Percentiles rank a stretch among this genome's conserved stretches.
Conservation (phyloP, 2,113 vertebrate genomes). For the Xiphophorus couchianus region DNA sequence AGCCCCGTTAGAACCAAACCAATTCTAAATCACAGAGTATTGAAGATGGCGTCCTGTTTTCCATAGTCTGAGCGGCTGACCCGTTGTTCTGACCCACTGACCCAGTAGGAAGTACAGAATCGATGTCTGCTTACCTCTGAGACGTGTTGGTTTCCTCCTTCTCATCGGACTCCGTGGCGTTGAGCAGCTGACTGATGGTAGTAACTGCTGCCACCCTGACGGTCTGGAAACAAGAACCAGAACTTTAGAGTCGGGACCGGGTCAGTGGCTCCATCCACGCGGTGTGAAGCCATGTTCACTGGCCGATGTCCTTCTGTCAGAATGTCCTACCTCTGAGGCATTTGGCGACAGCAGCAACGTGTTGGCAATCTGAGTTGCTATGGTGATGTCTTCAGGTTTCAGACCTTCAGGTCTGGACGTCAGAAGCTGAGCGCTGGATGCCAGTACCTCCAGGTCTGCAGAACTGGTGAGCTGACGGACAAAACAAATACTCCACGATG, state of each 20-base stretch:
- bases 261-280: not conserved
- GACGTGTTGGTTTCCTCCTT: slow-evolving; percentile 56
- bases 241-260: not conserved
- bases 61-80: no score
- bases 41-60: no score
- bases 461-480: slow-evolving; percentile 18
- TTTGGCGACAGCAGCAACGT: slow-evolving; percentile 40
- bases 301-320: not conserved
- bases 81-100: no score
- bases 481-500: not conserved
- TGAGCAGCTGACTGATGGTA: slow-evolving; percentile 51
- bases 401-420: slow-evolving; percentile 40
- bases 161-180: not conserved
- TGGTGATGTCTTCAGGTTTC: slow-evolving; percentile 16
- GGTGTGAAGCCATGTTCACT: no score
- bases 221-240: slow-evolving; percentile 18
- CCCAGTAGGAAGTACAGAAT: no score
- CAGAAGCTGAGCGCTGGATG: slow-evolving; percentile 32
- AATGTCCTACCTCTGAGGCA: slow-evolving; percentile 25
- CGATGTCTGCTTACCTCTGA: slow-evolving; percentile 17
- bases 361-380: slow-evolving; percentile 36
- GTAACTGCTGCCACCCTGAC: slow-evolving; percentile 41
- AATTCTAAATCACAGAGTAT: no score
- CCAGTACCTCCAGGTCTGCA: slow-evolving; percentile 32
- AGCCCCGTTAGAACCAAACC: no score